Conservation (phyloP, 2,888 invertebrate species). For the Phanerotoma sp. region DNA sequence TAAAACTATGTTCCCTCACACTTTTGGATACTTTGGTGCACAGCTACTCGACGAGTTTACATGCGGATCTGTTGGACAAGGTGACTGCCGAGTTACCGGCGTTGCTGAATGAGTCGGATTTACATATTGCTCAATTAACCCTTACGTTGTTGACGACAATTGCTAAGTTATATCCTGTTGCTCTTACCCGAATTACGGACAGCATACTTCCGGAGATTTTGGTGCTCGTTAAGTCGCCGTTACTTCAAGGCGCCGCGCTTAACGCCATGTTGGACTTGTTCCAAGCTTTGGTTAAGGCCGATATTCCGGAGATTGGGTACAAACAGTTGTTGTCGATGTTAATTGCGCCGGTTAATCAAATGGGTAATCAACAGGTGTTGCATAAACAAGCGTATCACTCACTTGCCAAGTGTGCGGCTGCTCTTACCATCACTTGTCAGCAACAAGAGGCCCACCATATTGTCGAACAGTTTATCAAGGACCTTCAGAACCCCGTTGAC, state of each 20-base stretch:
- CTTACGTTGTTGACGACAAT: constrained; percentile 81
- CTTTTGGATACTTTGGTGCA: constrained; percentile 88
- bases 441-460: constrained; percentile 69
- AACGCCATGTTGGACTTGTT: constrained; percentile 90
- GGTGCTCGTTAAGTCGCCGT: constrained; percentile 83
- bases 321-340: constrained; percentile 78
- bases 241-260: constrained; percentile 91
- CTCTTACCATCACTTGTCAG: constrained; percentile 77
- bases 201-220: constrained; percentile 85
- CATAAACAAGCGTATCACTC: constrained; percentile 87
- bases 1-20: constrained; percentile 88
- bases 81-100: constrained; percentile 88
- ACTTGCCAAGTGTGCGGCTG: constrained; percentile 94
- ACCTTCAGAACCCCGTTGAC: constrained; percentile 70
- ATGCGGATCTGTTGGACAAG: constrained; percentile 73
- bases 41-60: constrained; percentile 75
- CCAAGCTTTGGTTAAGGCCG: constrained; percentile 84
- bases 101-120: constrained; percentile 88
- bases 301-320: constrained; percentile 78
- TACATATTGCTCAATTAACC: constrained; percentile 94
- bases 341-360: constrained; percentile 68
- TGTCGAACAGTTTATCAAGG: constrained; percentile 69
- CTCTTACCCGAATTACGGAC: constrained; percentile 71
- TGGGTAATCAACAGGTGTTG: constrained; percentile 60
- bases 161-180: constrained; percentile 75